phyloP scores from a whole-genome alignment of 2,797 vertebrate genomes.

The Sciurus carolinensis region DNA sequence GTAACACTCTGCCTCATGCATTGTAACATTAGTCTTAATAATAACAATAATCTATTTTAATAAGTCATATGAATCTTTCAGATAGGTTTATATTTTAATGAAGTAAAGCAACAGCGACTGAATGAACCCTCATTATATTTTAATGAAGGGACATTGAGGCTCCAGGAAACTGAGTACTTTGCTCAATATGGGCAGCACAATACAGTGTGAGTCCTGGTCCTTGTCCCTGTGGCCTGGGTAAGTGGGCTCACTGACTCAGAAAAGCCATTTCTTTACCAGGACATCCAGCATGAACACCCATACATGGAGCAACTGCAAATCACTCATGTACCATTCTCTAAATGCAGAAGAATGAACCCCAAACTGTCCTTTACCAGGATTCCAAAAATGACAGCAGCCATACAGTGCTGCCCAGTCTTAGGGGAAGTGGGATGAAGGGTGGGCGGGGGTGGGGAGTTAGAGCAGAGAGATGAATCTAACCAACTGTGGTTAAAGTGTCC shows the following conservation, averaged over 20 bases:
- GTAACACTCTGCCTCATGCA: not conserved
- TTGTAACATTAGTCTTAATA: not conserved
- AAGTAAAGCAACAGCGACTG: not conserved
- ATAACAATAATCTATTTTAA: slow-evolving; percentile 16
- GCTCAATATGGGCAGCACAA: no score
- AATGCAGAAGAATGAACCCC: not conserved
- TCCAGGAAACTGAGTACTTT: not conserved
- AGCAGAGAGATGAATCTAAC: not conserved
- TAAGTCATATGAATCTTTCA: slow-evolving; percentile 8
- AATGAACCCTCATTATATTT: not conserved
- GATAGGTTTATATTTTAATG: slow-evolving; percentile 1
- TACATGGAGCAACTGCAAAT: not conserved
- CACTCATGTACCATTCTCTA: not conserved
- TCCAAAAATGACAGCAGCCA: not conserved
- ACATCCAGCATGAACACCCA: not conserved
- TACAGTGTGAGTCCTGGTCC: not conserved
- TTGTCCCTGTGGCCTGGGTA: not conserved
- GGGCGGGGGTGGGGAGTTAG: not conserved
- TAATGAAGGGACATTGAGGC: not conserved
- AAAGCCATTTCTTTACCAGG: slow-evolving; percentile 13
- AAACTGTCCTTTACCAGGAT: not conserved
- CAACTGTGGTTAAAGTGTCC: not conserved
- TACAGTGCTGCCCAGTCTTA: not conserved
- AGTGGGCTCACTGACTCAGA: not conserved
- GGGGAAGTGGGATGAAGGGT: not conserved